Conservation (phyloP, 2,797 vertebrate species). For the Ptychadena robeensis region DNA sequence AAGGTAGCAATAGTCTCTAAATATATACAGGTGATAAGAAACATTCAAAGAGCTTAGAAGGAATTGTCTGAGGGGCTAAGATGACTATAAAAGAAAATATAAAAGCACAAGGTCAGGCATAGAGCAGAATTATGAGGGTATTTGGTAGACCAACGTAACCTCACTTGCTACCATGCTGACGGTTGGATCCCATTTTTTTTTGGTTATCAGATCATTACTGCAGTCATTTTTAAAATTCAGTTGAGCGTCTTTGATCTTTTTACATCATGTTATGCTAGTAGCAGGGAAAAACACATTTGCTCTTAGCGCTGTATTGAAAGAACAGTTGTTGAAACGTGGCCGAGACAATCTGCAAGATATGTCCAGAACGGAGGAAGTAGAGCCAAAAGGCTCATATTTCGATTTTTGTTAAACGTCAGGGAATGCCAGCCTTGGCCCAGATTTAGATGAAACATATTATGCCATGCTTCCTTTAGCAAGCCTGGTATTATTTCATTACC, state of each 20-base stretch:
- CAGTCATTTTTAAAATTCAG: background rate
- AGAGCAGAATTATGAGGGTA: background rate
- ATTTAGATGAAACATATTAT: conserved; percentile 31
- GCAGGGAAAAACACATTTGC: conserved; percentile 19
- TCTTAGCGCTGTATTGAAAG: background rate
- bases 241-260: background rate
- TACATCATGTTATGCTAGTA: background rate
- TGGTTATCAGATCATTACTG: background rate
- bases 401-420: background rate
- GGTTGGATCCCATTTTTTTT: background rate
- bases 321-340: conserved; percentile 19
- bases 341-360: conserved; percentile 29
- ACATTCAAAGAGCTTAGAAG: too few species aligned
- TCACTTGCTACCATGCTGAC: background rate
- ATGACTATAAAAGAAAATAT: too few species aligned
- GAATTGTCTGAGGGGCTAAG: too few species aligned
- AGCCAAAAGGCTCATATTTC: conserved; percentile 37
- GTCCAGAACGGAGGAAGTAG: background rate
- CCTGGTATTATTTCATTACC: conserved; percentile 24
- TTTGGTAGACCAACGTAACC: background rate
- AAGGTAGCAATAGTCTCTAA: too few species aligned
- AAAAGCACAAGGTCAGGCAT: too few species aligned
- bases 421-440: conserved; percentile 30
- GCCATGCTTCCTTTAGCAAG: background rate
- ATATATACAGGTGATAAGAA: too few species aligned